Evolutionary conservation across 2,113 vertebrate genomes (phyloP), one percentile per base, ranked within the genome.

Genomic region (Coreoperca whiteheadi): DNA sequence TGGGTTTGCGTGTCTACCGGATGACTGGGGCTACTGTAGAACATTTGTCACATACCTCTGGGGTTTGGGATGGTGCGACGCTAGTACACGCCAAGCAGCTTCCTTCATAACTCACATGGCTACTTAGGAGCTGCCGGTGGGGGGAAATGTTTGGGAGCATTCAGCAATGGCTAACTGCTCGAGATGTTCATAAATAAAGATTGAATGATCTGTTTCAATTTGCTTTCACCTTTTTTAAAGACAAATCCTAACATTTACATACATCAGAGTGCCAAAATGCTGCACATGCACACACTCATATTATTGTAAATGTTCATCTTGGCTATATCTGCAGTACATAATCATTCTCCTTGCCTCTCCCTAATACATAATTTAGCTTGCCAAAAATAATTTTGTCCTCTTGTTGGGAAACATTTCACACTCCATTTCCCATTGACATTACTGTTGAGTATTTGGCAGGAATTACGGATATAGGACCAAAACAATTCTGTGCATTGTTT

Each of bases 11-110:
- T 86, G 89, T 90, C 78, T 86, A 87, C 70, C 48, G 76, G 76
- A 87, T 84, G 87, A 90, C 86, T 88, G 87, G 59, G 88, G 87
- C 73, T 80, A 83, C 85, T 39, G 70, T 63, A 76, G 75, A 89
- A 78, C 87, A 89, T 90, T 91, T 90, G 86, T 92, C 88, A 89
- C 85, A 72, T 72, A 74, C 82, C 85, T 90, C 82, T 77, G 87
- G 87, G 86, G 73, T 84, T 90, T 89, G 83, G 28, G 82, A 32
- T 69, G 39, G 81, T 84, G 89, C 59, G 32, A 87, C 18, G 12
- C 28, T 64, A 73, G 48, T 54, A 70, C 75, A 75, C n/a, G 25
- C 57, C 64, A 75, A 76, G 54, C 59, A 70, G 59, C 61, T 51
- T 63, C 28, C 86, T 25, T 73, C 61, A 84, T 85, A 81, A 78